Conservation (phyloP, 2,888 invertebrate genomes). For the Caenorhabditis imperialis region DNA sequence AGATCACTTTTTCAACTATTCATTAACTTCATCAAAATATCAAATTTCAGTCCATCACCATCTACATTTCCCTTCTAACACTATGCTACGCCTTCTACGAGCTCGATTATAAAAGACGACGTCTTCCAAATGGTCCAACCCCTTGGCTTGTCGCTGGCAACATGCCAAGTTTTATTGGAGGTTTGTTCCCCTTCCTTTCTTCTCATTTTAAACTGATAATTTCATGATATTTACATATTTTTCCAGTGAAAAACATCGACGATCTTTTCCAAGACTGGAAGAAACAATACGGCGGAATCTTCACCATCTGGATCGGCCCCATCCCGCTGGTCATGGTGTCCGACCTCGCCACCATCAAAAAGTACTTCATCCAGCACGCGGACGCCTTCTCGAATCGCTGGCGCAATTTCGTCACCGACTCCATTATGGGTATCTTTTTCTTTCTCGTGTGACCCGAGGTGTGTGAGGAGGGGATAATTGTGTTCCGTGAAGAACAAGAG, state of each 20-base stretch:
- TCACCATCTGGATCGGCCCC: constrained; percentile 78
- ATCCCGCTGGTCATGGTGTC: constrained; percentile 74
- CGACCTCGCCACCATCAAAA: constrained; percentile 63
- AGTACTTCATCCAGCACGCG: constrained; percentile 73
- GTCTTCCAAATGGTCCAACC: constrained; percentile 70
- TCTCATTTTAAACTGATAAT: too few species aligned
- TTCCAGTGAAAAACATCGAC: constrained; percentile 61
- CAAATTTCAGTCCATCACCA: constrained; percentile 25
- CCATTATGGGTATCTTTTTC: constrained; percentile 69
- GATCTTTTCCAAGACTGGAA: constrained; percentile 65
- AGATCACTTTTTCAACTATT: too few species aligned
- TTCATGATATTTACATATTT: too few species aligned
- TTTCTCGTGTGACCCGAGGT: background rate
- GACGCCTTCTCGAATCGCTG: constrained; percentile 76
- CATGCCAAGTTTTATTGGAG: constrained; percentile 62
- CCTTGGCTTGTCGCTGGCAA: constrained; percentile 72
- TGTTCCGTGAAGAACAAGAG: constrained; percentile 28
- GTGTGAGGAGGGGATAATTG: background rate
- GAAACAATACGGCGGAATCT: constrained; percentile 68
- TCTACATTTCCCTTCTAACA: constrained; percentile 12
- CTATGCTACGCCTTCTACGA: constrained; percentile 66
- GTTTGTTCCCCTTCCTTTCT: constrained; percentile 8
- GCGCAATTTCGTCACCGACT: constrained; percentile 76
- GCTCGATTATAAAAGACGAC: constrained; percentile 68
- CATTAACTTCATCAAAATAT: background rate